Base-by-base conservation (phyloP, 2,888 invertebrate species). In the Chrysolina americana region DNA sequence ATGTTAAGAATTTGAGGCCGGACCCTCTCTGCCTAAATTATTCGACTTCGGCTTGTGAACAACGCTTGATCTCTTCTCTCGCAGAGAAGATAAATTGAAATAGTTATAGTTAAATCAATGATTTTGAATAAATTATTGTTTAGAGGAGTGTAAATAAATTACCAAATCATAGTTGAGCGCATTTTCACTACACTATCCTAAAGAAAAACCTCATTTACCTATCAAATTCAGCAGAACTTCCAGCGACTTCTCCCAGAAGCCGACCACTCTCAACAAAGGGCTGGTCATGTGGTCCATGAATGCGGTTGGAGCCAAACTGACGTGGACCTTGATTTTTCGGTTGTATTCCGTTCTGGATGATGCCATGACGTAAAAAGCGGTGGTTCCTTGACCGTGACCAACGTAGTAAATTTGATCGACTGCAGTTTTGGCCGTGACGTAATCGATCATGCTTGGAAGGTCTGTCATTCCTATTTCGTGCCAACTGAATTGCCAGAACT, bases 361-460 rank as follows among this genome's bases (percentile, higher is more conserved):
- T 17, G 89, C 89, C 92, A 94, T 90, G 0, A 93, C 92, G 83
- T 91, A 94, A 85, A 93, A 94, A 0, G 88, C 83, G 0, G 94
- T 93, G 0, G 93, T 92, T 8, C 96, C 96, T 59, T 93, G 93
- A 0, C 96, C 96, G 85, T 96, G 95, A 0, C 96, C 97, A 0
- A 94, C 88, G 84, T 96, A 96, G 82, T 93, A 93, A 0, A 97
- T 82, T 66, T 92, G 88, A 0, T 89, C 79, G 41, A 90, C 89
- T 0, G 90, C 90, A 0, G 95, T 94, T 2, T 80, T 68, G 0
- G 85, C 82, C 0, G 93, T 87, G 15, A 93, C 89, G 83, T 93
- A 92, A 84, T 97, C 94, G 63, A 98, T 93, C 89, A 93, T 94
- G 0, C 94, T 91, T 0, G 97, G 96, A 10, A 97, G 84, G 86